Evolutionary conservation across 2,113 vertebrate genomes (phyloP), one percentile per base, ranked within the genome.

Genomic region (Furnarius figulus): DNA sequence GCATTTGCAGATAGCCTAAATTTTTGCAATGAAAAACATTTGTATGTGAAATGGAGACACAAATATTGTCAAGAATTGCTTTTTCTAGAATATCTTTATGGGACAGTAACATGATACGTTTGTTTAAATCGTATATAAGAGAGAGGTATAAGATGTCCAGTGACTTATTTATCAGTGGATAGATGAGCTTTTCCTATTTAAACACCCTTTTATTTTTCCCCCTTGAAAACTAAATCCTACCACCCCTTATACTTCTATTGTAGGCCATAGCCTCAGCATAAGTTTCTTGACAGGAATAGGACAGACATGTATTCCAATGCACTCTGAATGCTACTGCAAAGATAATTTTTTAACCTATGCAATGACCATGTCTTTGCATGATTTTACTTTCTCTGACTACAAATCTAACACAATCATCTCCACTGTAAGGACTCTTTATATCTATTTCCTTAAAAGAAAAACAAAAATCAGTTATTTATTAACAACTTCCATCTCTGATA

Each of bases 201-300:
- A 71, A 68, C 1, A 44, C 4, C 5, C 1, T 20, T 44, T 42
- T 42, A 42, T 42, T 42, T 42, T 70, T 40, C 42, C 21, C 21
- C 21, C 47, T 22, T 49, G 47, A 49, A 24, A 49, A 49, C 47
- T 47, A 72, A 75, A 72, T 40, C 11, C 17, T 12, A 4, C 46
- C 63, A 5, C 3, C 0, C 1, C 2, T 11, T 46, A 10, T 20
- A 12, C 3, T 72, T 53, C 30, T 9, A 23, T 16, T 79, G 19
- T 27, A 67, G 17, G 11, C 8, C 25, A 44, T 3, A 20, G 13
- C 5, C 27, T 81, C 39, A 56, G 7, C 7, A 33, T 25, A 66
- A 39, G 6, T 42, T 72, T 7, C 0, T 47, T 42, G 31, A 12
- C 23, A 87, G 24, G 24, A 87, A 61, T 65, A 63, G 5, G 4